Base-by-base conservation (phyloP, 2,113 vertebrate genomes). In the Bombycilla garrulus region DNA sequence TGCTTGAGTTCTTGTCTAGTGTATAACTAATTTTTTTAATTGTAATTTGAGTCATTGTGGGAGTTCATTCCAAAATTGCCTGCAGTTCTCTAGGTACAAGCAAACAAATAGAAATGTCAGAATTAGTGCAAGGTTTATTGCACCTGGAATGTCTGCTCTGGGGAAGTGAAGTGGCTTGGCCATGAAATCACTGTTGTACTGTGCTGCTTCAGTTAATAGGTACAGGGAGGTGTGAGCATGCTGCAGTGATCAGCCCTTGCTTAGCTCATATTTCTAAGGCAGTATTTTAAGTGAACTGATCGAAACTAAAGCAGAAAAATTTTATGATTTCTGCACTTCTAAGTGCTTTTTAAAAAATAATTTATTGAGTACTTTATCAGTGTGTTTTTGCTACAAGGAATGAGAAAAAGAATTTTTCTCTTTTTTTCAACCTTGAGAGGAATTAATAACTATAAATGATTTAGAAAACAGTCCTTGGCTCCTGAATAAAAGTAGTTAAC, bases 311-410 rank as follows among this genome's bases (percentile, higher is more conserved):
- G 29, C 10, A 70, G 64, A 77, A 81, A 70, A 54, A 56, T 11
- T 5, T 36, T 79, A 38, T 11, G 4, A 44, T 74, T 83, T 78
- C 33, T 79, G 47, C 44, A 35, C 51, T 90, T 82, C 4, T 35
- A 17, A 90, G 33, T 92, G 42, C 26, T 90, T 95, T 69, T 87
- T 85, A 42, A 42, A 42, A 42, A 92, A 86, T 86, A 73, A 92
- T 93, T 86, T 61, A 82, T 81, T 35, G 33, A 76, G 44, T 82
- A 36, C 31, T 62, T 74, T 66, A 62, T 71, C 36, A 29, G 50
- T 51, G 23, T 5, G n/a, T 56, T 29, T 92, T 92, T 79, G 6
- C 64, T 90, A 15, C 11, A 28, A 79, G 61, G 15, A 26, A 60
- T 29, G 42, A 73, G 19, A 25, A 69, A 79, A 87, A 85, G 4